A percentile compares a stretch with the other conserved stretches of the same genome.
Evolutionary conservation across 2,797 vertebrate species (phyloP).

Genomic region (Crax fasciolata): DNA sequence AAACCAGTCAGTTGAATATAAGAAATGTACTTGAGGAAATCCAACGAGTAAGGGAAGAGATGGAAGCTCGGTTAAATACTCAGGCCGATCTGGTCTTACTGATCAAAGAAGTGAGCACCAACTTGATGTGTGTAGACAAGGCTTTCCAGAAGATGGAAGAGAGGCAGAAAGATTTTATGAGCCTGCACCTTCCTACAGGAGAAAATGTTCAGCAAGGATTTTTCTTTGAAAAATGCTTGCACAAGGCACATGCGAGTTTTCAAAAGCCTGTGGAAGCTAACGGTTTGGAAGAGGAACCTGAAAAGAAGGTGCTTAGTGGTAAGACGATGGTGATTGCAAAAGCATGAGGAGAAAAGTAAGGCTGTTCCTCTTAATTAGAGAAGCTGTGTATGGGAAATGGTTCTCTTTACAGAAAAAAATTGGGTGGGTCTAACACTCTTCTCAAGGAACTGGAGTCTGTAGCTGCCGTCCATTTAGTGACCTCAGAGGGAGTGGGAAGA

Average conservation of each 20-base stretch:
- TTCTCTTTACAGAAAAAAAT: not conserved
- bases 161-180: constrained; percentile 56
- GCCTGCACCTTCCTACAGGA: not conserved
- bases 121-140: constrained; percentile 68
- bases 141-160: constrained; percentile 71
- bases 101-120: constrained; percentile 77
- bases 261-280: constrained; percentile 53
- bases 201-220: constrained; percentile 26
- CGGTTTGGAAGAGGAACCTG: constrained; percentile 55
- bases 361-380: not conserved
- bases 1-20: constrained; percentile 81
- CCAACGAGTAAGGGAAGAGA: constrained; percentile 79
- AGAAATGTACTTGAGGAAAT: constrained; percentile 77
- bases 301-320: constrained; percentile 69
- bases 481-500: not conserved
- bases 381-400: not conserved
- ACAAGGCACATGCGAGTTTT: not conserved
- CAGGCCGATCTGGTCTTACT: constrained; percentile 69
- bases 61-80: constrained; percentile 75
- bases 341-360: not conserved
- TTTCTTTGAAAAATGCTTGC: constrained; percentile 32
- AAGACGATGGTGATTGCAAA: constrained; percentile 35
- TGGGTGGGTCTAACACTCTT: not conserved
- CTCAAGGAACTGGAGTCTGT: not conserved
- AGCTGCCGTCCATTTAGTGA: not conserved